These are phyloP conservation scores for Epinephelus moara DNA, from an alignment of 2,113 vertebrate species.

Conservation along the genomic window DNA sequence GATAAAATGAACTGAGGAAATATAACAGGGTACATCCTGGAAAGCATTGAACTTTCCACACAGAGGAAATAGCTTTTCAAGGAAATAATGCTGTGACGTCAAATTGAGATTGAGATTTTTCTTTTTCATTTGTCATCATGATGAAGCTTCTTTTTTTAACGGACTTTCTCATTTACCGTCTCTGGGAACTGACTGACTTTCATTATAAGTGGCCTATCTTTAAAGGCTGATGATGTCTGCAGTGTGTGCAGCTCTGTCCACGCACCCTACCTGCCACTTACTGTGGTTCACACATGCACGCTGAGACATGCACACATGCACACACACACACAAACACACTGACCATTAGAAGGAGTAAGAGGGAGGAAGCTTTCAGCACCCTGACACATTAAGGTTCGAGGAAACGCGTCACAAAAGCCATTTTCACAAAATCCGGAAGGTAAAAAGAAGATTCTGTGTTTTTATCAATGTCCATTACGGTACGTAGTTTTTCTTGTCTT, in stretches of 20 bases:
- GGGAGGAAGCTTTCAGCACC: slow-evolving; percentile 36
- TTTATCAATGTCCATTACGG: background rate
- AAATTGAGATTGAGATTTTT: background rate
- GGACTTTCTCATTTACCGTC: background rate
- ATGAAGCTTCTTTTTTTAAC: background rate
- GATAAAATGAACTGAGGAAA: too few relatives aligned
- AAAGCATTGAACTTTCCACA: too few relatives aligned
- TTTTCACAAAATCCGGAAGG: slow-evolving; percentile 1
- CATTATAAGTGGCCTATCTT: background rate
- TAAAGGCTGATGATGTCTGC: background rate
- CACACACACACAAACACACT: slow-evolving; percentile 5
- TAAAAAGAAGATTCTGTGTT: background rate
- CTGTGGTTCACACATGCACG: background rate
- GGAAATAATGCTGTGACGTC: too few relatives aligned
- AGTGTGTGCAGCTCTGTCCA: background rate
- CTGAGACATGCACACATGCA: background rate
- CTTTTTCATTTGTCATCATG: background rate
- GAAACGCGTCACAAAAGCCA: slow-evolving; percentile 32
- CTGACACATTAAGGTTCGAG: slow-evolving; percentile 25
- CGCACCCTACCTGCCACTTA: background rate
- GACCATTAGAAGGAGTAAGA: slow-evolving; percentile 17
- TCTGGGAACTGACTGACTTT: background rate
- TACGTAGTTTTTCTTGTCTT: too few relatives aligned
- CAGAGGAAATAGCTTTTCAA: too few relatives aligned
- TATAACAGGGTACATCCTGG: too few relatives aligned